Evolutionary conservation across 2,113 vertebrate genomes (phyloP).

Genomic region (Fukomys damarensis): DNA sequence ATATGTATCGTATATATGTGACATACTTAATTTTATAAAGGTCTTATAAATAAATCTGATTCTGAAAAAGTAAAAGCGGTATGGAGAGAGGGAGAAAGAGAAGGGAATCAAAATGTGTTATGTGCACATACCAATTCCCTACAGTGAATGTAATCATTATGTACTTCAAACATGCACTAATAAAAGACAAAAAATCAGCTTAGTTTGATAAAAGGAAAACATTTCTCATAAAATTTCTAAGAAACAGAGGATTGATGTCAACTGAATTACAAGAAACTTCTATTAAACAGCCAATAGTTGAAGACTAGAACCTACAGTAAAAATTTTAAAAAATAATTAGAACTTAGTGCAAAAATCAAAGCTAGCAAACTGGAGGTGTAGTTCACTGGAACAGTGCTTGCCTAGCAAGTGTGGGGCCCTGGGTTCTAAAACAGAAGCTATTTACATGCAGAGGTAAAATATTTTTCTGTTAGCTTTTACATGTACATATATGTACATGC

Average conservation of each 20-base stretch:
- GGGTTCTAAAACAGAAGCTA: too few species aligned
- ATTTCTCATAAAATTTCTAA: conserved; percentile 39
- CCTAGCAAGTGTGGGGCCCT: background rate
- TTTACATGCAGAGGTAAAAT: background rate
- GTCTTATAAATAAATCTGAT: background rate
- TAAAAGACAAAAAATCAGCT: background rate
- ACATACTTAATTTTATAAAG: background rate
- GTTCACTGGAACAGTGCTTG: background rate
- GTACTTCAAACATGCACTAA: background rate
- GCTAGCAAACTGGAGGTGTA: rapidly evolving
- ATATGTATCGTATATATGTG: too few species aligned
- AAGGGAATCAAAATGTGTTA: background rate
- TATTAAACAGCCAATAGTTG: conserved; percentile 1
- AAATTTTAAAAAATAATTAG: background rate
- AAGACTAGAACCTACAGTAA: conserved; percentile 27
- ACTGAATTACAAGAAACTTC: background rate
- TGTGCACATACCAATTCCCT: background rate
- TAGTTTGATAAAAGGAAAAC: background rate
- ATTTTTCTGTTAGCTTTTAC: background rate
- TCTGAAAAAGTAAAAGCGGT: background rate
- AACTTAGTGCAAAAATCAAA: background rate
- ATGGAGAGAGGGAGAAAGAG: background rate
- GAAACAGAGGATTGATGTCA: background rate
- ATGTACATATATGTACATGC: background rate
- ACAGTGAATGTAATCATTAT: background rate